Conservation (phyloP, 2,113 vertebrate genomes). For the Hyperopisus bebe region DNA sequence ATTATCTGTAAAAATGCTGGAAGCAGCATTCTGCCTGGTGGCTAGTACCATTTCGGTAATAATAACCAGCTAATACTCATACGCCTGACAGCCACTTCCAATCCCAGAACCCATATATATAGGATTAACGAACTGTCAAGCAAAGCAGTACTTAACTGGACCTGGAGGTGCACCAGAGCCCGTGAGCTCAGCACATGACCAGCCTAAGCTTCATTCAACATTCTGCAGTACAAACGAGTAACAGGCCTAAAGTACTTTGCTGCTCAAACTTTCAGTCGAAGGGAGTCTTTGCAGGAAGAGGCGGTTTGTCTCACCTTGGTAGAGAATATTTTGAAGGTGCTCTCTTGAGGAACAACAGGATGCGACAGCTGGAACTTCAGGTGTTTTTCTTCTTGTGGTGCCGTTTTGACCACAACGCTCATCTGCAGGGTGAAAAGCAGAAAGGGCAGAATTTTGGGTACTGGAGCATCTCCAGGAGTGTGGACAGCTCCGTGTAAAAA, state of each 20-base stretch:
- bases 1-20: background rate
- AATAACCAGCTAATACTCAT: background rate
- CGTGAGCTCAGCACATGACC: background rate
- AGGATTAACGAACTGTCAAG: background rate
- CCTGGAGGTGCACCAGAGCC: background rate
- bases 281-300: background rate
- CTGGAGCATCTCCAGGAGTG: background rate
- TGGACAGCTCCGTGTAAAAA: background rate
- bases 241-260: background rate
- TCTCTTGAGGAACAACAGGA: conserved; percentile 64
- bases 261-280: background rate
- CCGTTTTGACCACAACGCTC: conserved; percentile 53
- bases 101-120: background rate
- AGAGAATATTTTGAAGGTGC: conserved; percentile 69
- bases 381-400: conserved; percentile 62
- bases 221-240: background rate
- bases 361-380: conserved; percentile 64
- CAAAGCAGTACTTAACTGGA: background rate
- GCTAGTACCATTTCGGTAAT: background rate
- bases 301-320: conserved; percentile 59
- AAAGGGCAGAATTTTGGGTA: background rate
- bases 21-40: background rate
- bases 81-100: background rate
- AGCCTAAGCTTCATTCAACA: background rate
- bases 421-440: conserved; percentile 51